phyloP scores from a whole-genome alignment of 2,113 vertebrate species.

The Neopipo cinnamomea region DNA sequence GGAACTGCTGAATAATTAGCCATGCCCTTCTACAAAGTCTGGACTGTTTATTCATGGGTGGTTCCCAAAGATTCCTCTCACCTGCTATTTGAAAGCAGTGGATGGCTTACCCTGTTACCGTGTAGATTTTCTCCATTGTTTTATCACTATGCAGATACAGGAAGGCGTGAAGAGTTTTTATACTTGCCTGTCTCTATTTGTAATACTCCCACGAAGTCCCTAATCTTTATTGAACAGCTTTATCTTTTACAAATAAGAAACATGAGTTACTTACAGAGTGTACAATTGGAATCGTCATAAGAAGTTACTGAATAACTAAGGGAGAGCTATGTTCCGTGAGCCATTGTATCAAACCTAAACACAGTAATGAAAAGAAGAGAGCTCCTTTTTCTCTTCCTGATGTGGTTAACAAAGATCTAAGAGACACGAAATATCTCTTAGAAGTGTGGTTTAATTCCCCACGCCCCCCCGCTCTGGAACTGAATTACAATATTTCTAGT shows the following conservation, averaged over 20 bases:
- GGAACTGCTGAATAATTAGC: neutral
- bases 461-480: no score
- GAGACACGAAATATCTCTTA: neutral
- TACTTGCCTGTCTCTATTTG: neutral
- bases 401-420: neutral
- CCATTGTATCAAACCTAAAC: neutral
- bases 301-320: slow-evolving; percentile 51
- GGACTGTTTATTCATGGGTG: neutral
- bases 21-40: neutral
- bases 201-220: neutral
- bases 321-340: neutral
- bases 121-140: neutral
- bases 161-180: neutral
- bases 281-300: neutral
- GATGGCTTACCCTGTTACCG: neutral
- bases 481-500: neutral
- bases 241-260: slow-evolving; percentile 60
- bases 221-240: slow-evolving; percentile 22
- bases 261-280: neutral
- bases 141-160: neutral
- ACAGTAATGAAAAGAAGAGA: neutral
- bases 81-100: neutral
- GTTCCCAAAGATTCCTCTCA: neutral
- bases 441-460: neutral
- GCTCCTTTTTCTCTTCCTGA: neutral